phyloP scores from a whole-genome alignment of 2,888 invertebrate species.

The Epicampocera succincta region DNA sequence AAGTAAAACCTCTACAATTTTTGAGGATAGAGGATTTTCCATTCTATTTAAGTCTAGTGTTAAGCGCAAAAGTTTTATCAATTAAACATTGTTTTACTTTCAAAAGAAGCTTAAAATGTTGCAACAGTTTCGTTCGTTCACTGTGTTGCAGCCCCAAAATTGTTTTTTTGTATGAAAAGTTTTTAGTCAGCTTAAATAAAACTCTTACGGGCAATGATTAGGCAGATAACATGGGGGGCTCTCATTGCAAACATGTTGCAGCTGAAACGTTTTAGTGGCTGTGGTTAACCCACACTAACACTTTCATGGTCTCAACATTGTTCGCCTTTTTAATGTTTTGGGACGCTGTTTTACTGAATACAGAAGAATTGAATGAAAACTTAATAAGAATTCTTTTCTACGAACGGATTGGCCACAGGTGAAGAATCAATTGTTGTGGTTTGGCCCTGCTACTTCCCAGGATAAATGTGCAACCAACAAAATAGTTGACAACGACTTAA shows the following conservation, averaged over 20 bases:
- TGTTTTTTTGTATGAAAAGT: slow-evolving; percentile 36
- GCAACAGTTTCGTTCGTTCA: background rate
- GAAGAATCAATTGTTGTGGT: slow-evolving; percentile 45
- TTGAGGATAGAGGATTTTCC: no score
- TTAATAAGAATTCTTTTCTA: no score
- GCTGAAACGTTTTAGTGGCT: background rate
- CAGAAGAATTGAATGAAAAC: no score
- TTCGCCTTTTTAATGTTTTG: slow-evolving; percentile 7
- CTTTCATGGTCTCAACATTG: background rate
- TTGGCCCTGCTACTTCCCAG: no score
- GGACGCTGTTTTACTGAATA: no score
- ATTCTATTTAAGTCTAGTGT: slow-evolving; percentile 17
- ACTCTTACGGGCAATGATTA: slow-evolving; percentile 3
- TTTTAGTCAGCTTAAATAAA: slow-evolving; percentile 7
- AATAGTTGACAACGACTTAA: no score
- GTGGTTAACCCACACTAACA: background rate
- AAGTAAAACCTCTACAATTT: no score
- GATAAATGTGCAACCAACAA: no score
- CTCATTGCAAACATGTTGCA: background rate
- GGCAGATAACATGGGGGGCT: background rate
- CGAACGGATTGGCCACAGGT: slow-evolving; percentile 35
- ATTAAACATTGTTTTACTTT: slow-evolving; percentile 51
- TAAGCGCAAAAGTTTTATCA: slow-evolving; percentile 36
- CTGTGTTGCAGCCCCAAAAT: background rate
- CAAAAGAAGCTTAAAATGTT: slow-evolving; percentile 59